These are phyloP conservation scores for Peribatodes rhomboidaria DNA, from an alignment of 2,888 invertebrate species.

Conservation along the genomic window DNA sequence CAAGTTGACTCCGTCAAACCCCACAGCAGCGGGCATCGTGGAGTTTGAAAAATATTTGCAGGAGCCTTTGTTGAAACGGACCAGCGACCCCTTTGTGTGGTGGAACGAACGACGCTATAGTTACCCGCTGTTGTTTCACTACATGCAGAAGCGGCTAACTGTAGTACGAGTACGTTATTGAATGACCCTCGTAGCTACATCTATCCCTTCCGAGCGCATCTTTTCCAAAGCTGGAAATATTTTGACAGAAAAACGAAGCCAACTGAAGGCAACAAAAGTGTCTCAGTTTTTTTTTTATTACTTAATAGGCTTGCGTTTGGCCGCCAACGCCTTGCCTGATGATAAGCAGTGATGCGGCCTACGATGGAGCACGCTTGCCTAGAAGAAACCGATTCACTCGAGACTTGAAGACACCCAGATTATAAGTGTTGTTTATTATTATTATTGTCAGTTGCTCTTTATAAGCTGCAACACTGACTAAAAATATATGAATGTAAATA, in stretches of 20 bases:
- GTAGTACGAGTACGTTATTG: no score
- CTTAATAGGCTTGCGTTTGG: no score
- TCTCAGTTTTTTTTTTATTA: no score
- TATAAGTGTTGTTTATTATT: no score
- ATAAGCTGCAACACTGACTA: conserved; percentile 10
- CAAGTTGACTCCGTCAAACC: conserved; percentile 13
- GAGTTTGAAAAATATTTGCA: conserved; percentile 4
- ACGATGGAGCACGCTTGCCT: no score
- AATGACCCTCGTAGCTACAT: no score
- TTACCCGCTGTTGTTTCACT: conserved; percentile 10
- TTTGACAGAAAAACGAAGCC: conserved; percentile 1
- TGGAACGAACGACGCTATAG: conserved; percentile 10
- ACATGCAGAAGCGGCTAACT: conserved; percentile 15
- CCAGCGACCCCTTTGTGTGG: conserved; percentile 4
- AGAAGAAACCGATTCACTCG: no score
- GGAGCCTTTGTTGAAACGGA: conserved; percentile 6
- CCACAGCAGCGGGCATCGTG: not conserved
- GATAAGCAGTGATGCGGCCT: no score
- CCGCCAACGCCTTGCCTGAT: no score
- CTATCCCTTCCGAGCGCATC: not conserved
- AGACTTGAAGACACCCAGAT: no score
- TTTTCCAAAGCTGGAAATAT: conserved; percentile 11
- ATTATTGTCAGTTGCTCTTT: no score
- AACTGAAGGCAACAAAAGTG: conserved; percentile 10
- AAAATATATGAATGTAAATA: not conserved